Evolutionary conservation across 92 coral and sea anemone genomes (phyloP).

Genomic region (Micromussa lordhowensis): DNA sequence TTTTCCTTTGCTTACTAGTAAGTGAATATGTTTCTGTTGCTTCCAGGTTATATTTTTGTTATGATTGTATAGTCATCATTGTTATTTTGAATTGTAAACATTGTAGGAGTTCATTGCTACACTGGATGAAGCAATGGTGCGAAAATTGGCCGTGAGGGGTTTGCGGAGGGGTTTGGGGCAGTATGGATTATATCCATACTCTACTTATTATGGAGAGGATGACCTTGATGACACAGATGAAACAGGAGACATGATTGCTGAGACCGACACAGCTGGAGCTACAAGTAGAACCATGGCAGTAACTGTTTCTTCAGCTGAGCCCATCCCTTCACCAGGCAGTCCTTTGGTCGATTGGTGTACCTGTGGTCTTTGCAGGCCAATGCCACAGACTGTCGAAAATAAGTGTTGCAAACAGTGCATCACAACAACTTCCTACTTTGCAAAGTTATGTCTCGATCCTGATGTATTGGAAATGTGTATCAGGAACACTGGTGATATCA

Average conservation of each 20-base stretch:
- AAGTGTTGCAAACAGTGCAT: slow-evolving; percentile 21
- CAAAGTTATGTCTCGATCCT: slow-evolving; percentile 58
- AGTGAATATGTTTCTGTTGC: background rate
- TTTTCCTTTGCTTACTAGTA: background rate
- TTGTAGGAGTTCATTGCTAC: slow-evolving; percentile 50
- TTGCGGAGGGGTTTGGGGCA: slow-evolving; percentile 53
- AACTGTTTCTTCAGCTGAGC: background rate
- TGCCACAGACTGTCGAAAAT: slow-evolving; percentile 36
- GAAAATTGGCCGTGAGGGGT: slow-evolving; percentile 43
- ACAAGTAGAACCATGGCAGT: background rate
- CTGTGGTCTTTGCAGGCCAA: slow-evolving; percentile 38
- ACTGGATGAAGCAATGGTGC: slow-evolving; percentile 29
- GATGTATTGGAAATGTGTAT: slow-evolving; percentile 60
- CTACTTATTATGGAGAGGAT: slow-evolving; percentile 58
- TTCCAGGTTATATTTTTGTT: background rate
- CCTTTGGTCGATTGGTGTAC: slow-evolving; percentile 31
- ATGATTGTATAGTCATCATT: background rate
- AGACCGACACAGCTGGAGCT: background rate
- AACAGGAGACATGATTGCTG: too few species aligned
- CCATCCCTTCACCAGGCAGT: background rate
- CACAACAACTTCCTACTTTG: background rate
- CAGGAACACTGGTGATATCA: background rate
- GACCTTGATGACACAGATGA: slow-evolving; percentile 39
- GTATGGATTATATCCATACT: slow-evolving; percentile 55
- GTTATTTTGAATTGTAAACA: background rate